These are phyloP conservation scores for Botia almorhae DNA, from an alignment of 2,797 vertebrate species.

Conservation along the genomic window DNA sequence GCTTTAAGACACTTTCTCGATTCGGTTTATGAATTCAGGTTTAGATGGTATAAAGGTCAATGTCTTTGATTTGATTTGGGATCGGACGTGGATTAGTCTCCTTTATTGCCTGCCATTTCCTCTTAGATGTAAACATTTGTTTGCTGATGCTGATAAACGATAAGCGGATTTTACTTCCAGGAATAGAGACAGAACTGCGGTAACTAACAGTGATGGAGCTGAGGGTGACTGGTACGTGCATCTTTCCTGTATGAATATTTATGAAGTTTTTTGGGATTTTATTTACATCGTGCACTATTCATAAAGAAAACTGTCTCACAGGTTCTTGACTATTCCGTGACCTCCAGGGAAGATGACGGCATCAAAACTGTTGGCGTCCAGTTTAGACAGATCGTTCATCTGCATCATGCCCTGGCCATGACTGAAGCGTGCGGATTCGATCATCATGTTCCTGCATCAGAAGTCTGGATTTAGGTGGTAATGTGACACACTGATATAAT, in stretches of 20 bases:
- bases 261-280: background rate
- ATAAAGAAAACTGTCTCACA: slow-evolving; percentile 65
- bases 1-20: background rate
- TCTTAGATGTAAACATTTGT: slow-evolving; percentile 18
- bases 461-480: background rate
- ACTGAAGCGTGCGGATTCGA: slow-evolving; percentile 77
- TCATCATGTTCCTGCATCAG: slow-evolving; percentile 74
- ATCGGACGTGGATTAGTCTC: slow-evolving; percentile 25
- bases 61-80: background rate
- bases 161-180: slow-evolving; percentile 46
- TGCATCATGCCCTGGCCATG: slow-evolving; percentile 73
- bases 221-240: background rate
- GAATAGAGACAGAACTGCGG: slow-evolving; percentile 43
- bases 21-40: background rate
- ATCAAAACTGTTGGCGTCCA: slow-evolving; percentile 77
- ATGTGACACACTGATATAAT: no score
- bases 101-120: no score
- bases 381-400: slow-evolving; percentile 76
- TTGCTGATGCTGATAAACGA: slow-evolving; percentile 39
- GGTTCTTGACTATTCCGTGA: slow-evolving; percentile 76
- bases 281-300: background rate
- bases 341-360: slow-evolving; percentile 80
- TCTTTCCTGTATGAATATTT: background rate
- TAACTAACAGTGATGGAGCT: slow-evolving; percentile 2
- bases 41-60: background rate